A percentile compares a stretch with the other conserved stretches of the same genome.
Evolutionary conservation across 2,888 invertebrate genomes (phyloP).

Genomic region (Polydrusus cervinus): DNA sequence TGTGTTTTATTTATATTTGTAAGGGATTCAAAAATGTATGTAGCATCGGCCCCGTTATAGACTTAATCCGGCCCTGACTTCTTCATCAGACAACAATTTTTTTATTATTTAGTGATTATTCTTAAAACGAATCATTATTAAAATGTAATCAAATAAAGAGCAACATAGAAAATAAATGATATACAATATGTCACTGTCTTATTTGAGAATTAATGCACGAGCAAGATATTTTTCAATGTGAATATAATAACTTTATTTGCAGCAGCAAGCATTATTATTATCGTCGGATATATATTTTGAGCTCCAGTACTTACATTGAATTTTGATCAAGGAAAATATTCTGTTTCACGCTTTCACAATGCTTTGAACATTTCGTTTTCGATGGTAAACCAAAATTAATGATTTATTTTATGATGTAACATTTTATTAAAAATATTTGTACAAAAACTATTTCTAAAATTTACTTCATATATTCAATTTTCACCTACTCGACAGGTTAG

Average conservation of each 20-base stretch:
- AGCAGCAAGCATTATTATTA: constrained; percentile 26
- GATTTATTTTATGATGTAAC: background rate
- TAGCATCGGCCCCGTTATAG: too few relatives aligned
- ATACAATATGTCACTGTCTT: constrained; percentile 3
- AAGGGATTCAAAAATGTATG: too few relatives aligned
- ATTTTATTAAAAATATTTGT: constrained; percentile 7
- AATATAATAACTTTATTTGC: constrained; percentile 32
- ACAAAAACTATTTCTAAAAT: constrained; percentile 13
- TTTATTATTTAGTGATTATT: too few relatives aligned
- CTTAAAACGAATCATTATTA: too few relatives aligned
- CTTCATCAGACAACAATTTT: too few relatives aligned
- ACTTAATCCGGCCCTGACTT: too few relatives aligned
- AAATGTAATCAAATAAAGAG: too few relatives aligned
- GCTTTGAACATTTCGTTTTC: too few relatives aligned
- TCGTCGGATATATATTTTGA: constrained; percentile 21
- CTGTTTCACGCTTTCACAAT: too few relatives aligned
- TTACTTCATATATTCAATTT: background rate
- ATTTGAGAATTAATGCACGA: background rate
- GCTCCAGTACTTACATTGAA: constrained; percentile 12
- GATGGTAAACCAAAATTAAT: too few relatives aligned
- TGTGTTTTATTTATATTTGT: too few relatives aligned
- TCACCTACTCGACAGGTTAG: background rate
- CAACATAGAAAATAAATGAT: too few relatives aligned
- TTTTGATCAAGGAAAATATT: constrained; percentile 10
- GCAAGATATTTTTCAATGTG: constrained; percentile 22